These are phyloP conservation scores for Lampris incognitus DNA, from an alignment of 2,113 vertebrate genomes.

Conservation along the genomic window DNA sequence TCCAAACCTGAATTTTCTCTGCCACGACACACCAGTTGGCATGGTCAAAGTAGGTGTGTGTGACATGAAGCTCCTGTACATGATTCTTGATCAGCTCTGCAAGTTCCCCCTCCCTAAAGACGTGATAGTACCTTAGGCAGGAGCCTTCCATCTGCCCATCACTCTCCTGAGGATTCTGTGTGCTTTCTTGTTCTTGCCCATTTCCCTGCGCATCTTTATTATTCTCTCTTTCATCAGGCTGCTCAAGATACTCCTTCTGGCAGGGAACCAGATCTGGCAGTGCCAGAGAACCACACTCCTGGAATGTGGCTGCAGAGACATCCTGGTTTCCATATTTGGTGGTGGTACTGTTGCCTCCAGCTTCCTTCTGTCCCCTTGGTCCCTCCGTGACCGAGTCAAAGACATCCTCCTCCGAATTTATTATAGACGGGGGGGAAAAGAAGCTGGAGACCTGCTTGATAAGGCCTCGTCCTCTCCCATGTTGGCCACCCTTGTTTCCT, in stretches of 20 bases:
- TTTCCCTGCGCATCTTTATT: constrained; percentile 26
- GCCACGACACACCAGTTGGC: constrained; percentile 79
- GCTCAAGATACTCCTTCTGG: constrained; percentile 62
- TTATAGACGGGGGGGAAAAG: constrained; percentile 74
- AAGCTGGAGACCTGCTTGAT: constrained; percentile 77
- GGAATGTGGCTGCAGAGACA: constrained; percentile 60
- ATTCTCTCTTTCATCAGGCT: constrained; percentile 33
- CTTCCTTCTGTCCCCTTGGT: constrained; percentile 46
- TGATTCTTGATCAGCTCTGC: constrained; percentile 75
- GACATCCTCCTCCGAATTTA: constrained; percentile 80
- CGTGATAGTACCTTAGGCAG: constrained; percentile 79
- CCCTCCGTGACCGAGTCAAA: constrained; percentile 76
- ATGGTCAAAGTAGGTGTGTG: constrained; percentile 80
- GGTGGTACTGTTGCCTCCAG: constrained; percentile 13
- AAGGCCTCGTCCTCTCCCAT: constrained; percentile 55
- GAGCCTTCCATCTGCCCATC: constrained; percentile 47
- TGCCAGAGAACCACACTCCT: constrained; percentile 69
- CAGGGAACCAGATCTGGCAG: constrained; percentile 84
- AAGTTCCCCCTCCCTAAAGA: constrained; percentile 82
- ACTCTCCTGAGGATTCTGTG: constrained; percentile 46
- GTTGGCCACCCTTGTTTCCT: constrained; percentile 35
- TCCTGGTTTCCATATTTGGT: constrained; percentile 39
- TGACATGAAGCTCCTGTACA: constrained; percentile 77
- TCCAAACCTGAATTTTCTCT: constrained; percentile 77
- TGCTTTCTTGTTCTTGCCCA: constrained; percentile 47